These are phyloP conservation scores for Neotoxoptera formosana DNA, from an alignment of 1,140 invertebrate genomes.

Conservation along the genomic window DNA sequence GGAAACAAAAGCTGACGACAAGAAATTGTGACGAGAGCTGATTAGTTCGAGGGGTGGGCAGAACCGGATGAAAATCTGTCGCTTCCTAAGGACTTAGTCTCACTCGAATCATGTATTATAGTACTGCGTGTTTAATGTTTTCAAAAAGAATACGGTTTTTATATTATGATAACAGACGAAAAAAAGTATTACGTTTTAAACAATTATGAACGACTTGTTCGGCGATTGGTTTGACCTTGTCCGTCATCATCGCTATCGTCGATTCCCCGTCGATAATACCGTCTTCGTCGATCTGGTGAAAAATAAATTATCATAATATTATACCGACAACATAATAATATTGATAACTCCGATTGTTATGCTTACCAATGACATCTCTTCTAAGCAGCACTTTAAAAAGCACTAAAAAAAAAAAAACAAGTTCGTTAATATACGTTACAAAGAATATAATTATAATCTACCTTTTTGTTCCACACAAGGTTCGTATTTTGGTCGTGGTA, in stretches of 20 bases:
- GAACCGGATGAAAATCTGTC: not conserved
- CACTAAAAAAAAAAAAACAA: conserved; percentile 14
- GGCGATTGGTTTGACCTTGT: not conserved
- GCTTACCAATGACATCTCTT: not conserved
- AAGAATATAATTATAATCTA: too few species aligned
- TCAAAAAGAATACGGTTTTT: not conserved
- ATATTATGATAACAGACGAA: not conserved
- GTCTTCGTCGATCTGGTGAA: not conserved
- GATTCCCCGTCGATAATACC: not conserved
- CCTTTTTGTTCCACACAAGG: too few species aligned
- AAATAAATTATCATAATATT: not conserved
- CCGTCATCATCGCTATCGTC: not conserved
- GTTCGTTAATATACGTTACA: not conserved
- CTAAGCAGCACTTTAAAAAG: not conserved
- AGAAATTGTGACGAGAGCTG: not conserved
- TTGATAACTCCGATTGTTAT: not conserved
- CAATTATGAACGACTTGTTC: not conserved
- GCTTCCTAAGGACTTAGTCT: not conserved
- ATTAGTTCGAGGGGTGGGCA: not conserved
- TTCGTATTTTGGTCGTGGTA: too few species aligned
- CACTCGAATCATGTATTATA: too few species aligned
- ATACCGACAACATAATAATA: not conserved
- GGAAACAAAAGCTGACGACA: not conserved
- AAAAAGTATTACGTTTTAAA: not conserved
- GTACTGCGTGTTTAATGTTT: not conserved